These are phyloP conservation scores for Caenorhabditis zanzibari DNA, from an alignment of 2,888 invertebrate species.

Conservation along the genomic window DNA sequence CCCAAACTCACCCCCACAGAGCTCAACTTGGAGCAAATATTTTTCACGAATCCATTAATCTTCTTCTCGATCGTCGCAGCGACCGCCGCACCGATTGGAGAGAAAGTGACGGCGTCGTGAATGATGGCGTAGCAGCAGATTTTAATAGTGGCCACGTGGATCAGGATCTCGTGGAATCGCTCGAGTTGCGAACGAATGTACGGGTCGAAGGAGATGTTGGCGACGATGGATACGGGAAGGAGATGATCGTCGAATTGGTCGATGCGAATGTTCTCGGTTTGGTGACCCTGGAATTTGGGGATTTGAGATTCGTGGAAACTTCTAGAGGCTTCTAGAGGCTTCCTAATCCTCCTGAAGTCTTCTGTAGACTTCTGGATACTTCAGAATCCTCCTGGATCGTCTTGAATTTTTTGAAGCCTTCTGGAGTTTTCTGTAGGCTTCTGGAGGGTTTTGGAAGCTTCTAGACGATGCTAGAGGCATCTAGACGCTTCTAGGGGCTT, in stretches of 20 bases:
- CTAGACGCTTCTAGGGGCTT: no score
- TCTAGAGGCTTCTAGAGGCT: not conserved
- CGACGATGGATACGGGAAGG: conserved; percentile 41
- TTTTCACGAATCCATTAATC: conserved; percentile 37
- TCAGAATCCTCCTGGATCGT: no score
- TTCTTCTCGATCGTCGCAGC: conserved; percentile 56
- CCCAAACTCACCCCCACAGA: conserved; percentile 1
- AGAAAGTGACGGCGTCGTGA: conserved; percentile 52
- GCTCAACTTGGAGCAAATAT: conserved; percentile 51
- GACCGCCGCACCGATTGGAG: conserved; percentile 47
- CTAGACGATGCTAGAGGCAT: no score
- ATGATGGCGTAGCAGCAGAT: conserved; percentile 59
- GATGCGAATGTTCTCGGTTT: conserved; percentile 64
- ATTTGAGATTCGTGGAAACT: not conserved
- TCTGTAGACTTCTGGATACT: no score
- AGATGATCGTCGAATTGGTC: conserved; percentile 35
- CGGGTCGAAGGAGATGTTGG: conserved; percentile 64
- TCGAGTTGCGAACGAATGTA: conserved; percentile 60
- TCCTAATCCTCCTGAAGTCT: no score
- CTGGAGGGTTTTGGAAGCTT: no score
- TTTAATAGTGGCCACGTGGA: conserved; percentile 57
- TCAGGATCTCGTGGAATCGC: conserved; percentile 52
- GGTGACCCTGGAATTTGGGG: conserved; percentile 39
- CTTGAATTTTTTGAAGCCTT: no score
- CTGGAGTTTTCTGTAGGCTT: no score